Evolutionary conservation across 2,888 invertebrate genomes (phyloP), one percentile per base, ranked within the genome.

Genomic region (Priocnemis perturbator): DNA sequence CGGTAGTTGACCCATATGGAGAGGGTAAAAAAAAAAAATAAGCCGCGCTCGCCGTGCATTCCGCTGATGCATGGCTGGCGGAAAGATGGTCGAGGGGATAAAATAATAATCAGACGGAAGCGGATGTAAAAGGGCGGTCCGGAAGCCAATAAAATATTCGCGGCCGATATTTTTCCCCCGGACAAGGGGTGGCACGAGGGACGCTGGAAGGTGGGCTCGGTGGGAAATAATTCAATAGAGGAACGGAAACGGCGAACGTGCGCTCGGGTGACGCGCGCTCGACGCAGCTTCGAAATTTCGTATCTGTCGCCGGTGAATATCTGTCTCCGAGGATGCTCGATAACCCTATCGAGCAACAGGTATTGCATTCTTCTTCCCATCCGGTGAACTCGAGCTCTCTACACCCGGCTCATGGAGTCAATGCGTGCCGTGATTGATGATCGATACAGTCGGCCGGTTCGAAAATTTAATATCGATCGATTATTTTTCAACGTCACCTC

Each of bases 341-440:
- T 67, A 76, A 62, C 61, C 68, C 74, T 74, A 71, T 77, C 71
- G 67, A n/a, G 77, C 77, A 77, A 77, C 77, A 77, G 77, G 77
- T 77, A 64, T 47, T 59, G 47, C 64, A 58, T 77, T 72, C 74
- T 69, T 67, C 63, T 69, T 62, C 67, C 63, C 60, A 52, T 53
- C 52, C 45, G 53, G 21, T 58, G 59, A 62, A 69, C 65, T 75
- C 69, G 30, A 61, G 57, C 68, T 71, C 64, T 59, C 45, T 1
- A 2, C n/a, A n/a, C n/a, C 37, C 11, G 37, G 37, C 45, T 58
- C 63, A 48, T 30, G 21, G 37, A 55, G 19, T 50, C 44, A 59
- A 47, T 50, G 58, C 48, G 37, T 48, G 55, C 63, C 55, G 63
- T 74, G 69, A 77, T 77, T 69, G 69, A 77, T 69, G 64, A 74